Evolutionary conservation across 2,113 vertebrate genomes (phyloP), one percentile per base, ranked within the genome.

Genomic region (Struthio camelus): DNA sequence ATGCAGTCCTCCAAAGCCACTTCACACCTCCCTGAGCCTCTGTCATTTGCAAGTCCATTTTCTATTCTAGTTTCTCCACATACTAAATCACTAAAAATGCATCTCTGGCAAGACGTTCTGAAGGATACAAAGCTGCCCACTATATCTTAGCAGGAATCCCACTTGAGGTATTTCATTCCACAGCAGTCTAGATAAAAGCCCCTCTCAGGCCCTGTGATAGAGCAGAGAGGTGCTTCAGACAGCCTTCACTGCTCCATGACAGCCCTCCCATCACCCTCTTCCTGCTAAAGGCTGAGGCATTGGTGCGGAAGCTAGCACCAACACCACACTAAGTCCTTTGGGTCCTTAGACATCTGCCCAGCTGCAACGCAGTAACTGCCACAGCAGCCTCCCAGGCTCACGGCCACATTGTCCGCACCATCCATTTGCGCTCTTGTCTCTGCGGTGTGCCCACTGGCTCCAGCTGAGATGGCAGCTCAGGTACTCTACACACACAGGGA

Each of bases 361-460:
- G 40, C 22, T 25, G 62, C 56, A 79, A 14, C 8, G 24, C 61
- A n/a, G 10, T 8, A 61, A 24, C 51, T 24, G 34, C 75, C 34
- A 16, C 6, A 58, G 83, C 72, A 79, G 40, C 70, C 36, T 70
- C 54, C 14, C 36, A 51, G 48, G 23, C 67, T 69, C 25, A 2
- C 44, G 34, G 7, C 23, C 40, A 34, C 14, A 53, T 19, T n/a
- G 48, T n/a, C 48, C 73, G 42, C 53, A 46, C 48, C 9, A 12
- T 4, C 30, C 8, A 0, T 40, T 28, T 20, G 14, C 1, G 3
- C 27, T 23, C 23, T 10, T n/a, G 28, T 30, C 70, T 54, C 48
- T 81, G 54, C 59, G 66, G 65, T 15, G 8, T 32, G 56, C 58
- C 85, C 87, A 76, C 46, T 69, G 42, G n/a, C 46, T 77, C 70